Percentiles rank a stretch among this genome's conserved stretches.
Conservation (phyloP, 2,888 invertebrate species). For the Allygus modestus region DNA sequence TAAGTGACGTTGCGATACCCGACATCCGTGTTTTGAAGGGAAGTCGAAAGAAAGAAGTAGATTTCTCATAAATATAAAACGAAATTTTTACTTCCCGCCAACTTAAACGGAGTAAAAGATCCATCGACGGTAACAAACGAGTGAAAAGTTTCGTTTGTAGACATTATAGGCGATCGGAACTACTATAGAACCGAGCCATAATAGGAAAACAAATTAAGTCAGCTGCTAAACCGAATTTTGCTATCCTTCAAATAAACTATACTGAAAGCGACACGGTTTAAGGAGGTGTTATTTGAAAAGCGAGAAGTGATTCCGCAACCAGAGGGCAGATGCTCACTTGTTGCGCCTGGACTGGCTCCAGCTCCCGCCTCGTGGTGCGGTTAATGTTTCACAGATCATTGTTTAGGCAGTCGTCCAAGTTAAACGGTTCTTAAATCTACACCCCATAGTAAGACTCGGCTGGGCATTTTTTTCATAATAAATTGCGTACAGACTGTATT, state of each 20-base stretch:
- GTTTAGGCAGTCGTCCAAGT: neutral
- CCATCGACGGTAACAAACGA: too few species aligned
- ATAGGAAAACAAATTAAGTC: too few species aligned
- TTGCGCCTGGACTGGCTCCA: neutral
- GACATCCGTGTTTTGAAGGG: neutral
- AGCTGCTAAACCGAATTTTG: too few species aligned
- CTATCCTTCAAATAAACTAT: too few species aligned
- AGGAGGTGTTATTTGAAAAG: neutral
- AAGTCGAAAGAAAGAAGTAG: neutral
- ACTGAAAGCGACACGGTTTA: neutral
- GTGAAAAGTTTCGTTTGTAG: too few species aligned
- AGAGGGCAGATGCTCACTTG: conserved; percentile 10
- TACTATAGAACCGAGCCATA: too few species aligned
- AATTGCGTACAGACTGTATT: too few species aligned
- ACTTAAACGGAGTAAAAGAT: too few species aligned
- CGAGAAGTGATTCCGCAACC: neutral
- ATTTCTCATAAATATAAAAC: conserved; percentile 10
- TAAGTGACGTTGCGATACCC: conserved; percentile 22
- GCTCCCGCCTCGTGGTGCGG: neutral
- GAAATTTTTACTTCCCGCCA: neutral
- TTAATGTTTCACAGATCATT: neutral
- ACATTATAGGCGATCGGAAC: too few species aligned
- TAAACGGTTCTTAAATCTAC: neutral
- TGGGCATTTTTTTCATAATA: too few species aligned
- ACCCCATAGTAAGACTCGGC: too few species aligned